Base-by-base conservation (phyloP, 2,113 vertebrate genomes). In the Oenanthe oenanthe region DNA sequence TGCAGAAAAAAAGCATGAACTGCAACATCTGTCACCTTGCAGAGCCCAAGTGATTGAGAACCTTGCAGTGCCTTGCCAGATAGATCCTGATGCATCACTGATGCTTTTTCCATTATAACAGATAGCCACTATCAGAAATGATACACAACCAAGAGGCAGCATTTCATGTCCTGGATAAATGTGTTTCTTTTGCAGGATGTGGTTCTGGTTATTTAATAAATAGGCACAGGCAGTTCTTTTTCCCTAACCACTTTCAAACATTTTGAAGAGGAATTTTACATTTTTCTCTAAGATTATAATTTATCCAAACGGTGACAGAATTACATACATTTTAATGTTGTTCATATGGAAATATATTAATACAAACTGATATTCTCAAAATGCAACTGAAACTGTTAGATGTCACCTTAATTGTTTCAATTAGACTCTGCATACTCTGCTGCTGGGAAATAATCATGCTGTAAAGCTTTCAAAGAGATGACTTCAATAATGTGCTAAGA, bases 381-480 rank as follows among this genome's bases (percentile, higher is more conserved):
- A 94, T 50, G 75, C 25, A 80, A 42, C 25, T 67, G 65, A 93
- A 85, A 22, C 31, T 83, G 67, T 77, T 96, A 71, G 60, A 81
- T 61, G 29, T 57, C 68, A 81, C 43, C 40, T 80, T 95, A 93
- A 90, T 86, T 93, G 72, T 95, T 92, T 96, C 79, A 93, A 48
- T 94, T 86, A 90, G 36, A 24, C n/a, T 85, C 89, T 74, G n/a
- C 56, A 63, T 82, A 89, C 7, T 13, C 57, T 72, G 45, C n/a
- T 94, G 34, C 57, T 88, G 48, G 13, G 56, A 95, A 95, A 79
- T 71, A 94, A 82, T 80, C 74, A 50, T 54, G 15, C 47, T 65
- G 22, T 76, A 92, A 91, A 89, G 48, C 66, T 94, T 93, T 94
- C 73, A 79, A 88, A 91, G 48, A 89, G 43, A 50, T 91, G 11